Evolutionary conservation across 2,113 vertebrate genomes (phyloP), one percentile per base, ranked within the genome.

Genomic region (Lampris incognitus): DNA sequence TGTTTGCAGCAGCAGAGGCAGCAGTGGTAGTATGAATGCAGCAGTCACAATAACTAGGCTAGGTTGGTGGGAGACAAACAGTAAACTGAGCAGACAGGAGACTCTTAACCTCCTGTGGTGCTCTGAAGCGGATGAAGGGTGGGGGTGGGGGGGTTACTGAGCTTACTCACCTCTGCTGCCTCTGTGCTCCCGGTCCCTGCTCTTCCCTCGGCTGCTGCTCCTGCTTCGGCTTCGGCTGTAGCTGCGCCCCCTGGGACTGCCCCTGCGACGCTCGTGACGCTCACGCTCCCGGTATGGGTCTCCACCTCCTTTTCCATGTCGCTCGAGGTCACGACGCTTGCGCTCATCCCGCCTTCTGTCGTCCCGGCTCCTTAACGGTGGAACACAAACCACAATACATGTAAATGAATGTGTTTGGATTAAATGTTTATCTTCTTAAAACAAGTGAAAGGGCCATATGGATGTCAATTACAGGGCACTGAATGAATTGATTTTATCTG

Each of bases 341-440:
- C 97, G 97, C 75, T 99, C 98, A 1, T 99, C 98, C 78, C 98
- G 94, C 86, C 97, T 95, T 8, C 97, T 96, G 13, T 99, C 95
- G 1, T 95, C 98, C 10, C 97, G 95, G 65, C 76, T 91, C 85
- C 98, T 99, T 87, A 52, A 39, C 38, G 52, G 51, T 49, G 42
- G 3, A 38, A 0, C 24, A 24, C 24, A 24, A 24, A 24, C 24
- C 24, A 24, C 24, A 46, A 46, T 46, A 46, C 44, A 46, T 46
- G 7, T 46, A 5, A 5, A 46, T 46, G 7, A 46, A 4, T 46
- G 44, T 46, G 44, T 4, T 46, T 7, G 7, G 44, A 46, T 5
- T 46, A 46, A 5, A 46, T 46, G 4, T 2, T 46, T 7, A 46
- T 46, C 24, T 24, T 24, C 24, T 24, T 24, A 24, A 24, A 24